These are phyloP conservation scores for Charanyca ferruginea DNA, from an alignment of 2,888 invertebrate species.

Conservation along the genomic window DNA sequence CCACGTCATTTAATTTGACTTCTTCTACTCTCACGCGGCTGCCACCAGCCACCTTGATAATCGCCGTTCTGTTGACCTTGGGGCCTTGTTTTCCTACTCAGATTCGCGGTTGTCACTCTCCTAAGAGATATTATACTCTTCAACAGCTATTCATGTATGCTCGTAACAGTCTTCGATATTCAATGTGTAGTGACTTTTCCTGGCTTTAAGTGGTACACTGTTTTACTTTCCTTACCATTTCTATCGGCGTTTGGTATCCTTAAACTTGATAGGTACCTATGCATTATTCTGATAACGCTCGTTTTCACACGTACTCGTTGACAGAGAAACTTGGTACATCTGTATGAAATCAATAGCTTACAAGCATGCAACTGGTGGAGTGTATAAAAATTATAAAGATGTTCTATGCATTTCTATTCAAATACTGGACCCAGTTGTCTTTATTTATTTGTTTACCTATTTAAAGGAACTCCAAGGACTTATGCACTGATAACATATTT, in stretches of 20 bases:
- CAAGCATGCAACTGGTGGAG: too few relatives aligned
- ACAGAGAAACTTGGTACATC: neutral
- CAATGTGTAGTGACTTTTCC: conserved; percentile 3
- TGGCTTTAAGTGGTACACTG: neutral
- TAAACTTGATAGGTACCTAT: conserved; percentile 5
- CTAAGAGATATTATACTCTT: too few relatives aligned
- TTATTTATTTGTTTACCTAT: too few relatives aligned
- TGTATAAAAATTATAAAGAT: too few relatives aligned
- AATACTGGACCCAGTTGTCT: too few relatives aligned
- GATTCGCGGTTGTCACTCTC: too few relatives aligned
- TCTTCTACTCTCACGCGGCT: neutral
- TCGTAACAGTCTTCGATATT: neutral
- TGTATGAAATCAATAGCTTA: neutral
- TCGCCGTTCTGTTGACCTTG: neutral
- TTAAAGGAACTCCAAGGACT: too few relatives aligned
- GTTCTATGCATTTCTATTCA: too few relatives aligned
- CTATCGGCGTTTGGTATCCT: conserved; percentile 12
- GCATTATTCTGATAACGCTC: conserved; percentile 5
- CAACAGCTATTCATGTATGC: neutral
- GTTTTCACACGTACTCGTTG: conserved; percentile 7
- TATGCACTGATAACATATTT: too few relatives aligned
- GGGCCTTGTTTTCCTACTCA: too few relatives aligned
- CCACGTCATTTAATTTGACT: too few relatives aligned
- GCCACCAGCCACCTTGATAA: neutral
- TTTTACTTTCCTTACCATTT: conserved; percentile 25